Evolutionary conservation across 2,113 vertebrate species (phyloP).

Genomic region (Centropristis striata): DNA sequence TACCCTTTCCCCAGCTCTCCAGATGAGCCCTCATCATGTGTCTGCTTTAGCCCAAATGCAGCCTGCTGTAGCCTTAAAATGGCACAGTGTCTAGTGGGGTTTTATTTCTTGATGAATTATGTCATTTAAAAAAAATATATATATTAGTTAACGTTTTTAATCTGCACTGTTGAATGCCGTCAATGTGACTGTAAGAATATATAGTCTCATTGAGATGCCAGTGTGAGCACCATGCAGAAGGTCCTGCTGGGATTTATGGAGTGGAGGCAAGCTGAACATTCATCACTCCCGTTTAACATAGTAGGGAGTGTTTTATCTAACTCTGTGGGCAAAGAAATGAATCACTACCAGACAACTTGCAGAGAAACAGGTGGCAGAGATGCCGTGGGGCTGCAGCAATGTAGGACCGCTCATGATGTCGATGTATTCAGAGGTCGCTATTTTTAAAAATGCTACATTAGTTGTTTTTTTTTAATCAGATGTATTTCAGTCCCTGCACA

Average conservation of each 20-base stretch:
- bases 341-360: constrained; percentile 43
- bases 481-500: constrained; percentile 7
- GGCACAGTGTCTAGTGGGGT: rapidly evolving
- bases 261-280: constrained; percentile 34
- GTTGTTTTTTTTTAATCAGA: constrained; percentile 6
- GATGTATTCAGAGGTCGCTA: constrained; percentile 6
- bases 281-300: constrained; percentile 53
- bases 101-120: constrained; percentile 15
- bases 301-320: constrained; percentile 44
- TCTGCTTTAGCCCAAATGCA: constrained; percentile 18
- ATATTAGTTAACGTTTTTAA: constrained; percentile 9
- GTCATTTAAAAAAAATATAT: background rate
- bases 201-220: constrained; percentile 34
- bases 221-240: constrained; percentile 24
- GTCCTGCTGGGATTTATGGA: constrained; percentile 35
- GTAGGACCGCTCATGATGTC: constrained; percentile 9
- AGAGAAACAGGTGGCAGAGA: constrained; percentile 50
- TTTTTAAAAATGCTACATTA: constrained; percentile 11
- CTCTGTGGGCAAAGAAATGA: constrained; percentile 41
- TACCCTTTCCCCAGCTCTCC: constrained; percentile 64
- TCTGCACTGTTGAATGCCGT: constrained; percentile 7
- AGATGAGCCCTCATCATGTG: constrained; percentile 64
- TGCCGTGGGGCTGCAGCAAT: constrained; percentile 22
- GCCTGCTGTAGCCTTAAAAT: constrained; percentile 8
- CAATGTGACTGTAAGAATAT: constrained; percentile 5